phyloP scores from a whole-genome alignment of 30 jellyfish, hydroid and myxozoan species.

The Cassiopea andromeda region DNA sequence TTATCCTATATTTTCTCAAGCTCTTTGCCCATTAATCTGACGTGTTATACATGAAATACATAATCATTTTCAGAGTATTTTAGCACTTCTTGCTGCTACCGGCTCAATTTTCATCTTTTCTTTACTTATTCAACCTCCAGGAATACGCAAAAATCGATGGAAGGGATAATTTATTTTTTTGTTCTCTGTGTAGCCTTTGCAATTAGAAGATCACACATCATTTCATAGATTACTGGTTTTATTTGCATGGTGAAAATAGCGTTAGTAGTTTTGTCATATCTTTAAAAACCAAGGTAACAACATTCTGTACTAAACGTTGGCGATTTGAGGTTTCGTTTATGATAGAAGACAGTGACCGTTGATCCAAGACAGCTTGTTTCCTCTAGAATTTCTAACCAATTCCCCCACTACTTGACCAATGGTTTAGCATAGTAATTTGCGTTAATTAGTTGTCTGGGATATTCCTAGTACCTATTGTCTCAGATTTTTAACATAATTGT shows the following conservation, averaged over 20 bases:
- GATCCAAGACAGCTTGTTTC: background rate
- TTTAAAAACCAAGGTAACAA: background rate
- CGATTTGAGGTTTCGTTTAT: constrained; percentile 4
- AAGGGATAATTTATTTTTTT: no score
- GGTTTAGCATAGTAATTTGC: background rate
- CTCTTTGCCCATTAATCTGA: no score
- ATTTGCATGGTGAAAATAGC: background rate
- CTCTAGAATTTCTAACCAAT: background rate
- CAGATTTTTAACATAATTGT: no score
- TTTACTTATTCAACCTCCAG: no score
- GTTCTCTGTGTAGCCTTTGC: background rate
- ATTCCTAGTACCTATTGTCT: background rate
- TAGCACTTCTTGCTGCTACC: no score
- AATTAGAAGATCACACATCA: background rate
- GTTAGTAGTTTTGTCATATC: background rate
- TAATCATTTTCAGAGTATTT: no score
- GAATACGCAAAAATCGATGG: no score
- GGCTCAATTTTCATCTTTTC: no score
- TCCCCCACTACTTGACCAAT: background rate
- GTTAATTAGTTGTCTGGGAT: background rate
- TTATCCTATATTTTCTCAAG: no score
- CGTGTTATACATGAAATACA: no score
- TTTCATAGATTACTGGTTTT: background rate
- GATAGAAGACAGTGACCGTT: background rate
- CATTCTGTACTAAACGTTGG: constrained; percentile 1